A percentile compares a stretch with the other conserved stretches of the same genome.
Evolutionary conservation across 1,140 invertebrate genomes (phyloP).

Genomic region (Trichonephila clavipes): DNA sequence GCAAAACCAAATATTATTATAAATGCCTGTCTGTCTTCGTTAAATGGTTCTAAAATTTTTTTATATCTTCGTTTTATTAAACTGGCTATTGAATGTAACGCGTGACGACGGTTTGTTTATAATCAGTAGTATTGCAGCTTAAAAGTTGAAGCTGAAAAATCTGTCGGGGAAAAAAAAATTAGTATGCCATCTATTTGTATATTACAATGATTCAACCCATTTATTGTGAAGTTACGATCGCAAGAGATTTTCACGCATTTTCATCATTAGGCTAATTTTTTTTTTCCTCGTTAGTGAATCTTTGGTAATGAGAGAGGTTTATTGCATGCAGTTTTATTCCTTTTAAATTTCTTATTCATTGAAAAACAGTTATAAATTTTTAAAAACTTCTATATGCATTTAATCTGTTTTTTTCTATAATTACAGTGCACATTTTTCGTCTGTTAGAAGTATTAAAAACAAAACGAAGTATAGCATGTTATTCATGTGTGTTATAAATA

Average conservation of each 20-base stretch:
- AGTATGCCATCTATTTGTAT: too few relatives aligned
- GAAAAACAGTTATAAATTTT: too few relatives aligned
- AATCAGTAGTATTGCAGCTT: conserved; percentile 14
- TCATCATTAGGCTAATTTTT: not conserved
- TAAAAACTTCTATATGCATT: too few relatives aligned
- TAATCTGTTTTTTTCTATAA: too few relatives aligned
- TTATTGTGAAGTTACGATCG: not conserved
- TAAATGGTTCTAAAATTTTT: not conserved
- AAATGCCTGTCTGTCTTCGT: not conserved
- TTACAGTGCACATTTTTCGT: too few relatives aligned
- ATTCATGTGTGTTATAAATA: too few relatives aligned
- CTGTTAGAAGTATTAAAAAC: too few relatives aligned
- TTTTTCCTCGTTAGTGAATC: not conserved
- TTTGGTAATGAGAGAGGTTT: not conserved
- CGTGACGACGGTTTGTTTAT: conserved; percentile 64
- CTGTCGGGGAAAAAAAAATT: not conserved
- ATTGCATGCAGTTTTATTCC: too few relatives aligned
- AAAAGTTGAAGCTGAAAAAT: not conserved
- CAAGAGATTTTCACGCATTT: not conserved
- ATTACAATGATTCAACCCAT: too few relatives aligned
- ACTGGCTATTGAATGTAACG: conserved; percentile 5
- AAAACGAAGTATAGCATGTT: too few relatives aligned
- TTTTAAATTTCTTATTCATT: too few relatives aligned
- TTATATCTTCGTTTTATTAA: conserved; percentile 14
- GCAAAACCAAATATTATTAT: not conserved